Evolutionary conservation across 2,113 vertebrate species (phyloP).

Genomic region (Penelope pileata): DNA sequence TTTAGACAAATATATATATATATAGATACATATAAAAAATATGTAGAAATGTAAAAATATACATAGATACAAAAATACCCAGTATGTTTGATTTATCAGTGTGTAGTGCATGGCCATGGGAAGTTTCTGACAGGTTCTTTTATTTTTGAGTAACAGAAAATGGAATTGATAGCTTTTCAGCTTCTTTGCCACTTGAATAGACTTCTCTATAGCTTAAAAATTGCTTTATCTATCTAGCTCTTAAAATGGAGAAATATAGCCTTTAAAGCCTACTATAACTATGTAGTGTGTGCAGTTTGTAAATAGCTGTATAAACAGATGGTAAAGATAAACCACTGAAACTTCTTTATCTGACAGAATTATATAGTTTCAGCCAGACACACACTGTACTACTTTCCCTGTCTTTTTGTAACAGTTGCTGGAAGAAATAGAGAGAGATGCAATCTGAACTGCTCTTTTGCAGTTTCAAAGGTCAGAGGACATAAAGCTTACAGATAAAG

Average conservation of each 20-base stretch:
- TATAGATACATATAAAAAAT: too few species aligned
- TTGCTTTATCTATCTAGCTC: neutral
- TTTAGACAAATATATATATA: too few species aligned
- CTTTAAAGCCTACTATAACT: neutral
- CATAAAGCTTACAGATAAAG: neutral
- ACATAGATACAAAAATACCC: neutral
- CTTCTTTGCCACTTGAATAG: neutral
- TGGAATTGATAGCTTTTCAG: neutral
- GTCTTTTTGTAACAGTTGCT: neutral
- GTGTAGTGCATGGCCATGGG: neutral
- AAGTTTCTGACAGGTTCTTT: neutral
- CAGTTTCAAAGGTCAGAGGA: neutral
- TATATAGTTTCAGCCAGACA: neutral
- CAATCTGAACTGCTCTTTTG: neutral
- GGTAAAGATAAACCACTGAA: neutral
- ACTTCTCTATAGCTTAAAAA: neutral
- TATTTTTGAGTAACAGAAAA: neutral
- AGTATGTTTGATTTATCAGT: neutral
- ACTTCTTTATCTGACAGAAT: neutral
- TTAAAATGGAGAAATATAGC: neutral
- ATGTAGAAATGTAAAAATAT: too few species aligned
- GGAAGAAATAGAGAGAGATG: neutral
- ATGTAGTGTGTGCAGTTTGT: neutral
- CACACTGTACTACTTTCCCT: neutral
- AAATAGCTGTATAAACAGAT: neutral